These are phyloP conservation scores for Mantis religiosa DNA, from an alignment of 2,888 invertebrate species.

Conservation along the genomic window DNA sequence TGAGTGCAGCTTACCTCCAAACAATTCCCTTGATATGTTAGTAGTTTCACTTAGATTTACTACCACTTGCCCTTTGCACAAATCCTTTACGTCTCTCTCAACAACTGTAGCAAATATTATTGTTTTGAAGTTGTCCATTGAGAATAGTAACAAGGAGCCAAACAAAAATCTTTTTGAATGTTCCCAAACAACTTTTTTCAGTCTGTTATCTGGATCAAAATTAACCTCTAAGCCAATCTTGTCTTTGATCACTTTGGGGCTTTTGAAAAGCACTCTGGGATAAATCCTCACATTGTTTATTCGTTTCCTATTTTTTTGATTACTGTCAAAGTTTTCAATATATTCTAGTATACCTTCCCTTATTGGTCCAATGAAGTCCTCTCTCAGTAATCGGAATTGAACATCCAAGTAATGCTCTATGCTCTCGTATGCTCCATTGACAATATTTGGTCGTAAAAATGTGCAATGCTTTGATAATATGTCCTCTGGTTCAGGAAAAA, in stretches of 20 bases:
- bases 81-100: constrained; percentile 50
- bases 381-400: constrained; percentile 69
- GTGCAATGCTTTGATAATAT: constrained; percentile 39
- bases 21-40: constrained; percentile 41
- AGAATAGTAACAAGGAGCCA: constrained; percentile 71
- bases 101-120: constrained; percentile 66
- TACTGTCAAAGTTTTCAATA: constrained; percentile 43
- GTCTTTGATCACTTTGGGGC: constrained; percentile 45
- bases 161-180: constrained; percentile 59
- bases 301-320: constrained; percentile 35
- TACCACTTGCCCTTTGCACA: constrained; percentile 55
- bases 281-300: constrained; percentile 51
- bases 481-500: constrained; percentile 51
- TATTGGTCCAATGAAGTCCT: constrained; percentile 74
- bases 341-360: constrained; percentile 60
- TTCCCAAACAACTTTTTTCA: constrained; percentile 45
- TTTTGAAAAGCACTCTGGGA: constrained; percentile 48
- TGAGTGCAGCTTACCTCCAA: constrained; percentile 35
- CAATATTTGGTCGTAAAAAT: constrained; percentile 55
- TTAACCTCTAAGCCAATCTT: constrained; percentile 46
- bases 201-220: constrained; percentile 38
- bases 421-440: constrained; percentile 58
- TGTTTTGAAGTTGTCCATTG: constrained; percentile 62
- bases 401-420: constrained; percentile 71
- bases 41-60: constrained; percentile 38